Evolutionary conservation across 2,888 invertebrate genomes (phyloP).

Genomic region (Limnephilus marmoratus): DNA sequence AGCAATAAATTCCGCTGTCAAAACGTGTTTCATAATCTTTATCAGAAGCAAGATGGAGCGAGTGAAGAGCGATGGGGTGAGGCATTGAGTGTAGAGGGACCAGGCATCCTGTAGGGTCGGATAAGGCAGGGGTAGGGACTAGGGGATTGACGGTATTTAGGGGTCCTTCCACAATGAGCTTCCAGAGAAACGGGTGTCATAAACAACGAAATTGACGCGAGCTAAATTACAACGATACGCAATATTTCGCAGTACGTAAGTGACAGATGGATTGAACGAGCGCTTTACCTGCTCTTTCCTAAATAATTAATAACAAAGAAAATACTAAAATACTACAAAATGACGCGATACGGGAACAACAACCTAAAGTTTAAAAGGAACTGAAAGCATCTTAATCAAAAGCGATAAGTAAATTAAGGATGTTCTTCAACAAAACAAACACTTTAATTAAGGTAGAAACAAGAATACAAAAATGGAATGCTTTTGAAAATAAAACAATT

Average conservation of each 20-base stretch:
- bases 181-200: conserved; percentile 3
- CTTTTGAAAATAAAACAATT: background rate
- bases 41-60: conserved; percentile 18
- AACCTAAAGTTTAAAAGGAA: background rate
- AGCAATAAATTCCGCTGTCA: conserved; percentile 29
- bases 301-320: background rate
- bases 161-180: conserved; percentile 28
- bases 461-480: background rate
- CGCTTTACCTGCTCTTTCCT: background rate
- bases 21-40: conserved; percentile 32
- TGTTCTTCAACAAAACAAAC: background rate
- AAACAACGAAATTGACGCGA: conserved; percentile 36
- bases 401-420: background rate
- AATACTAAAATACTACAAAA: background rate
- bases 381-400: background rate
- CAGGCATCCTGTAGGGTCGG: background rate
- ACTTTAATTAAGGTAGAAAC: background rate
- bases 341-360: background rate
- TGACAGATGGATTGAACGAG: conserved; percentile 38
- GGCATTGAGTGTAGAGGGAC: background rate
- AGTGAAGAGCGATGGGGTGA: background rate
- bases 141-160: background rate
- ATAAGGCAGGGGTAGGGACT: background rate
- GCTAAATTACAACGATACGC: conserved; percentile 35
- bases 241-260: conserved; percentile 18